Base-by-base conservation (phyloP, 64 coral and sea anemone species). In the Montipora efflorescens region DNA sequence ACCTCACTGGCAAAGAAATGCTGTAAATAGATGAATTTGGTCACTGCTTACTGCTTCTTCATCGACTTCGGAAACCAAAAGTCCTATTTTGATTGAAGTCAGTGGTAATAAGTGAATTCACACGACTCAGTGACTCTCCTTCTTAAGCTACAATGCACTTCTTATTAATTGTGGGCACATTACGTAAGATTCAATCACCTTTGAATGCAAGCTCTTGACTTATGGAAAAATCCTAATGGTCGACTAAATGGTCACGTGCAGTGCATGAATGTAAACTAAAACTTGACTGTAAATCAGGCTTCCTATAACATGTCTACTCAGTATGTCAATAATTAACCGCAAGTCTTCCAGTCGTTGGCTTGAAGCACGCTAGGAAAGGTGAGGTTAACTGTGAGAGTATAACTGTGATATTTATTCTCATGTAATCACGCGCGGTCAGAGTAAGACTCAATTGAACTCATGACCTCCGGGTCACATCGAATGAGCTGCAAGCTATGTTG, bases 171-270 rank as follows among this genome's bases (percentile, higher is more conserved):
- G 61, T 64, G 13, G 61, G 9, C 13, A 14, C 8, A 64, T 78
- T 19, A 8, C 11, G 15, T 19, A 18, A 16, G 44, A 78, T 18
- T 5, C 46, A 47, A 49, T 12, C 46, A 19, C 25, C 47, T 47
- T 62, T 64, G 74, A 49, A 78, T 78, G 53, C 76, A 78, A 36
- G 59, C 57, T 62, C 79, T 82, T 82, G 21, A 82, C 23, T 64
- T 64, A 7, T 62, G 23, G 21, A 23, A 59, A 82, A 28, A 82
- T 45, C 79, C 28, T 64, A 14, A 36, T 64, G 55, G 23, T 59
- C 21, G 59, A 45, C 79, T 82, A 80, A 80, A 58, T 55, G 78
- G 53, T 62, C 79, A 82, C 55, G 22, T 22, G 79, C 12, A 57
- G 48, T 19, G 0, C 50, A 57, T 79, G n/a, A 79, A 21, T 48